These are phyloP conservation scores for Coregonus sp. DNA, from an alignment of 2,797 vertebrate genomes.

Conservation along the genomic window DNA sequence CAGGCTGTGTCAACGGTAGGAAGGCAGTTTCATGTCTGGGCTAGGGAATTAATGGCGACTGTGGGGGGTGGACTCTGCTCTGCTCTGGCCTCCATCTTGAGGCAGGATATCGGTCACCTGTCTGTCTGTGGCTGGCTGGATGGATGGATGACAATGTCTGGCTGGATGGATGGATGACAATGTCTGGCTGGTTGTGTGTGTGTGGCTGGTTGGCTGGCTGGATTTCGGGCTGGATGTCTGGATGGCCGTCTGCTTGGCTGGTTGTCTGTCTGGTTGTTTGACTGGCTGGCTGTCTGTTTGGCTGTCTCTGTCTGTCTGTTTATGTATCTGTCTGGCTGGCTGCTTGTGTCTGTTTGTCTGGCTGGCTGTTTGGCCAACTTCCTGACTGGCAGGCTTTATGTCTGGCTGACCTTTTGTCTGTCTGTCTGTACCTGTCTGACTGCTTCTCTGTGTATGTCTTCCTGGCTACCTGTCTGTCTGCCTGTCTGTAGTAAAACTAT, in stretches of 20 bases:
- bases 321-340: neutral
- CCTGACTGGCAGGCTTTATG: neutral
- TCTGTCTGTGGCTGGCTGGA: neutral
- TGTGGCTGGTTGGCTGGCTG: neutral
- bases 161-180: neutral
- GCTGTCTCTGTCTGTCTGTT: neutral
- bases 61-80: no score
- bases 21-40: no score
- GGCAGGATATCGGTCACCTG: neutral
- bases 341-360: neutral
- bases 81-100: no score
- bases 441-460: conserved; percentile 18
- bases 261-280: neutral
- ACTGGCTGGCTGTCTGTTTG: no score
- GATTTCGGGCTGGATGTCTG: neutral
- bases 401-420: neutral
- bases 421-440: conserved; percentile 15
- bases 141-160: neutral
- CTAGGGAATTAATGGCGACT: no score
- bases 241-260: neutral
- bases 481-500: neutral
- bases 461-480: neutral
- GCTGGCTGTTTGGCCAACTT: no score
- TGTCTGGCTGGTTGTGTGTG: neutral
- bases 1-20: conserved; percentile 88